phyloP scores from a whole-genome alignment of 2,797 vertebrate genomes.

The Apogon hyalosoma region DNA sequence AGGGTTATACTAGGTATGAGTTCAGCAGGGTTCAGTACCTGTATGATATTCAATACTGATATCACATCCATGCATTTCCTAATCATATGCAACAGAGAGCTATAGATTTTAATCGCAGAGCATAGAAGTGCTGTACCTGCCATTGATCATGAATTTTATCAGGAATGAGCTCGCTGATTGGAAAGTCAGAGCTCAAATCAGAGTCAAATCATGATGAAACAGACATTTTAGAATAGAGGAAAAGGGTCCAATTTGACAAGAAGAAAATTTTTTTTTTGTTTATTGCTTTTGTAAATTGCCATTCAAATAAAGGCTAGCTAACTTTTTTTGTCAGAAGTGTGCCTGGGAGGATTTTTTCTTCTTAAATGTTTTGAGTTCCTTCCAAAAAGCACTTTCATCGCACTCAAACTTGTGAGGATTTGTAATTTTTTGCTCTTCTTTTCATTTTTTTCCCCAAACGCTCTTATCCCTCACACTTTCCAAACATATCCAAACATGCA shows the following conservation, averaged over 20 bases:
- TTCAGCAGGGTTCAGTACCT: slow-evolving; percentile 52
- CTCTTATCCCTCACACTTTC: neutral
- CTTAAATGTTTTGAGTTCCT: no score
- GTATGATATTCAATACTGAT: slow-evolving; percentile 62
- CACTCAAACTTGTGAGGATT: no score
- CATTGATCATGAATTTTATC: slow-evolving; percentile 46
- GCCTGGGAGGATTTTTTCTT: no score
- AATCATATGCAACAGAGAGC: slow-evolving; percentile 74
- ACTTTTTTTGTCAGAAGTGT: no score
- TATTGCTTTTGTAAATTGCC: no score
- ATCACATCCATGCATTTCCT: slow-evolving; percentile 50
- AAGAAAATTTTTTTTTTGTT: no score
- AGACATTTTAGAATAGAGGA: slow-evolving; percentile 1
- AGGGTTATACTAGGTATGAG: slow-evolving; percentile 4
- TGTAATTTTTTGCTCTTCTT: no score
- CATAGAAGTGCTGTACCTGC: slow-evolving; percentile 39
- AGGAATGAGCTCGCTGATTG: slow-evolving; percentile 44
- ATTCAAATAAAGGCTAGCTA: no score
- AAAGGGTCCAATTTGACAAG: no score
- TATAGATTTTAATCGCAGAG: slow-evolving; percentile 65
- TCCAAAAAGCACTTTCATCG: no score
- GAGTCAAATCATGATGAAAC: slow-evolving; percentile 20
- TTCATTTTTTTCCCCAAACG: no score
- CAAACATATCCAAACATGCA: neutral
- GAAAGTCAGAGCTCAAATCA: slow-evolving; percentile 24